Percentiles rank a stretch among this genome's conserved stretches.
phyloP scores from a whole-genome alignment of 2,113 vertebrate genomes.

The Dromaius novaehollandiae region DNA sequence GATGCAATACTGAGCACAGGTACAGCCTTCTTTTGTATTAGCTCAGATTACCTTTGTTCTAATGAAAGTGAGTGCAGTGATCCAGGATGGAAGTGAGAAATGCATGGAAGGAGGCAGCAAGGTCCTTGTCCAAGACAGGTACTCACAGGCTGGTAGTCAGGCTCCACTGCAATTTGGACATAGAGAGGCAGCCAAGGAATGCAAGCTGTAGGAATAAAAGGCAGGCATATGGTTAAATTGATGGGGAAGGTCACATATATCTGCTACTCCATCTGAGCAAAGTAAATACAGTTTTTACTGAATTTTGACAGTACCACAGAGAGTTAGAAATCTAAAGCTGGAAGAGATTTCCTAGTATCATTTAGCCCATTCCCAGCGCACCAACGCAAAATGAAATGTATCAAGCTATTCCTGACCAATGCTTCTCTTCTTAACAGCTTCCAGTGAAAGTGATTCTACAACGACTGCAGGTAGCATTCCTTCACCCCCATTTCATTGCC shows the following conservation, averaged over 20 bases:
- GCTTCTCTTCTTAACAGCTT: not conserved
- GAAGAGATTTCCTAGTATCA: not conserved
- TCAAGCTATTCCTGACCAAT: not conserved
- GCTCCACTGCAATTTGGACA: not conserved
- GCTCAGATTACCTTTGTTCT: not conserved
- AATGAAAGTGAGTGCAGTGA: not conserved
- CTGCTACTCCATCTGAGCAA: not conserved
- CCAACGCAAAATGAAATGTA: not conserved
- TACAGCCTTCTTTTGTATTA: not conserved
- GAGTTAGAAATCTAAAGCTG: not conserved
- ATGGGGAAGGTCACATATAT: not conserved
- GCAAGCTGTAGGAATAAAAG: not conserved
- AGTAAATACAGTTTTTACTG: constrained; percentile 1
- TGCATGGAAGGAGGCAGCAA: not conserved
- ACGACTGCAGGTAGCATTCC: not conserved
- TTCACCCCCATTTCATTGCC: not conserved
- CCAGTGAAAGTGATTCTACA: not conserved
- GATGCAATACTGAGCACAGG: not conserved
- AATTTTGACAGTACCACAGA: constrained; percentile 13
- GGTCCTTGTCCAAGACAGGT: not conserved
- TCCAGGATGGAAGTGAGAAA: not conserved
- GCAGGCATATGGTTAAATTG: not conserved
- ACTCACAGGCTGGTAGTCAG: not conserved
- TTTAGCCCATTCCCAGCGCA: not conserved
- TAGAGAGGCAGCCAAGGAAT: not conserved